Conservation (phyloP, 2,888 invertebrate genomes). For the Drosophila siamana region DNA sequence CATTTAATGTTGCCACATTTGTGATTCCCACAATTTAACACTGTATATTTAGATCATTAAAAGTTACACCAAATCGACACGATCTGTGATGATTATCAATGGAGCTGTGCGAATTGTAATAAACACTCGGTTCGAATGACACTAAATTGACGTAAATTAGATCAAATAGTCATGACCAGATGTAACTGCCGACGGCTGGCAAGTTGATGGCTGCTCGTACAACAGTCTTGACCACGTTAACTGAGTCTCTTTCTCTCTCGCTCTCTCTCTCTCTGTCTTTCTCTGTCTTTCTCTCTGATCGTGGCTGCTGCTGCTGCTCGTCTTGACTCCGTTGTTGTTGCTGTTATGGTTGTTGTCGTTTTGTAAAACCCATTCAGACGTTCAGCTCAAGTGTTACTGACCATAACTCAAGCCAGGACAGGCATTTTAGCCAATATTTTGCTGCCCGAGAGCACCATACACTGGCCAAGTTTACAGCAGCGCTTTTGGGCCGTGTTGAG, state of each 20-base stretch:
- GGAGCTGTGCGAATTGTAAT: constrained; percentile 51
- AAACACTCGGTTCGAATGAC: constrained; percentile 78
- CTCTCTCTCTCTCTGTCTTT: neutral
- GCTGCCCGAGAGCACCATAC: constrained; percentile 50
- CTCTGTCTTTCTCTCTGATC: no score
- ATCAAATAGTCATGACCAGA: constrained; percentile 60
- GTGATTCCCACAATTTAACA: constrained; percentile 17
- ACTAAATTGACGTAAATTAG: constrained; percentile 78
- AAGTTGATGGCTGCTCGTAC: constrained; percentile 10
- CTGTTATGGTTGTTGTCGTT: constrained; percentile 36
- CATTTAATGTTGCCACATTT: neutral
- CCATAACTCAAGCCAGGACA: constrained; percentile 69
- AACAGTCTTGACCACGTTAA: constrained; percentile 41
- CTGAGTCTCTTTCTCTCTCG: neutral
- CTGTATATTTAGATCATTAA: constrained; percentile 12
- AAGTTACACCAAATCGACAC: constrained; percentile 17
- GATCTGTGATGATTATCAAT: constrained; percentile 12
- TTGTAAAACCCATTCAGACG: constrained; percentile 74
- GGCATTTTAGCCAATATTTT: constrained; percentile 72
- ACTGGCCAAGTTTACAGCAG: constrained; percentile 46
- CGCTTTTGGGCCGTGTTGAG: constrained; percentile 59
- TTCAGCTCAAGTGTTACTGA: constrained; percentile 76
- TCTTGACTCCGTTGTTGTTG: constrained; percentile 24
- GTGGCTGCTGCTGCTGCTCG: constrained; percentile 8
- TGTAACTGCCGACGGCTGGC: constrained; percentile 70